Evolutionary conservation across 2,888 invertebrate species (phyloP), one percentile per base, ranked within the genome.

Genomic region (Mesorhabditis spiculigera): DNA sequence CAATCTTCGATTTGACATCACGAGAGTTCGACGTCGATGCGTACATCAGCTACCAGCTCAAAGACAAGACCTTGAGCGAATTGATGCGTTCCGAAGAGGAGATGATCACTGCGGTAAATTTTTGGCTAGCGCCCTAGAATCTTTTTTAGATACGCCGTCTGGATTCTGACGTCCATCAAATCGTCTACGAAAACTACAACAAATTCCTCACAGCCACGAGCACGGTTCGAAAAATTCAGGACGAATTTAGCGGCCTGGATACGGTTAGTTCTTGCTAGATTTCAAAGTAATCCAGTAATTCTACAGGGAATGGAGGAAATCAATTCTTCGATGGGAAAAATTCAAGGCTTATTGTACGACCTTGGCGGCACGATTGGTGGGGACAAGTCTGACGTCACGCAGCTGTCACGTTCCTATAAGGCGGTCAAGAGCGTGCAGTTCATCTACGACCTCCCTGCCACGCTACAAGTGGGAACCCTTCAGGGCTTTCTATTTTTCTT

Each of bases 151-250:
- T 86, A 10, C 75, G 84, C 13, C 72, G 81, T n/a, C 73, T 86
- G 1, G 86, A 86, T 66, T 84, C 84, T 5, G 86, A 86, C 66
- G 85, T 86, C 75, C 85, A 85, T 72, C 82, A 83, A 68, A 75
- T 99, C 69, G 98, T 99, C 0, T 99, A 99, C 87, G 98, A 99
- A 88, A 99, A 99, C 87, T 99, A 99, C 86, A 98, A 98, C 87
- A 99, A 99, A 89, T 99, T 99, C 86, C 95, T 99, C 83, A 94
- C 95, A 13, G 98, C 98, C 0, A 98, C 98, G 0, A 97, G 97
- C 83, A 93, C 93, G 0, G 92, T 93, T 71, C 88, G 91, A 86
- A 92, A 92, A 86, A 98, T 98, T 95, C 93, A 97, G 86, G 93
- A 91, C 72, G 96, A 98, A 88, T 97, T 99, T 86, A 93, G 93